Evolutionary conservation across 2,797 vertebrate species (phyloP).

Genomic region (Balearica regulorum): DNA sequence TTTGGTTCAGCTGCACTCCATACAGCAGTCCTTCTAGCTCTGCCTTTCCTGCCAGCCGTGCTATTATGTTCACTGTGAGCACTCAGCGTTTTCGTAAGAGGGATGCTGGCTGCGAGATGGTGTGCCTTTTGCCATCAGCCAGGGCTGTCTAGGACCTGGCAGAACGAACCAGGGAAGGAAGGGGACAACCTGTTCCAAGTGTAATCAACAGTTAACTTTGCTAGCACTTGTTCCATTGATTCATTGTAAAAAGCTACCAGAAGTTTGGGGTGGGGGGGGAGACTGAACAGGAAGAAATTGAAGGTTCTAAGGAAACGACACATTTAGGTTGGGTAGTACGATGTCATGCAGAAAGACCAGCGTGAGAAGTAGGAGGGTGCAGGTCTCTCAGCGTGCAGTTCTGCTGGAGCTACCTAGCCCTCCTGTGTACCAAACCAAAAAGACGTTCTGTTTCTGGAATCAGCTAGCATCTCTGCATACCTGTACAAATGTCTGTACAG

Average conservation of each 20-base stretch:
- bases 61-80: background rate
- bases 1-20: background rate
- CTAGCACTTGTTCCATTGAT: background rate
- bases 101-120: background rate
- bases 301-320: background rate
- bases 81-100: accelerated
- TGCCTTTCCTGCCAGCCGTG: background rate
- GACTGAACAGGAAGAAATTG: slow-evolving; percentile 9
- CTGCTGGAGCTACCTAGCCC: background rate
- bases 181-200: background rate
- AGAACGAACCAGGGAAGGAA: background rate
- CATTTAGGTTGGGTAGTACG: background rate
- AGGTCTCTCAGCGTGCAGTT: background rate
- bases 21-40: background rate
- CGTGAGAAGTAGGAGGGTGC: background rate
- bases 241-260: background rate
- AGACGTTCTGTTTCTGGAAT: background rate
- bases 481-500: background rate
- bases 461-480: background rate
- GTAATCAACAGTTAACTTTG: background rate
- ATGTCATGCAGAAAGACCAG: background rate
- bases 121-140: background rate
- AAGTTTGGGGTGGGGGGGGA: background rate
- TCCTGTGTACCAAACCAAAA: background rate
- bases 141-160: background rate